Base-by-base conservation (phyloP, 2,888 invertebrate species). In the Dicyrtomina minuta region DNA sequence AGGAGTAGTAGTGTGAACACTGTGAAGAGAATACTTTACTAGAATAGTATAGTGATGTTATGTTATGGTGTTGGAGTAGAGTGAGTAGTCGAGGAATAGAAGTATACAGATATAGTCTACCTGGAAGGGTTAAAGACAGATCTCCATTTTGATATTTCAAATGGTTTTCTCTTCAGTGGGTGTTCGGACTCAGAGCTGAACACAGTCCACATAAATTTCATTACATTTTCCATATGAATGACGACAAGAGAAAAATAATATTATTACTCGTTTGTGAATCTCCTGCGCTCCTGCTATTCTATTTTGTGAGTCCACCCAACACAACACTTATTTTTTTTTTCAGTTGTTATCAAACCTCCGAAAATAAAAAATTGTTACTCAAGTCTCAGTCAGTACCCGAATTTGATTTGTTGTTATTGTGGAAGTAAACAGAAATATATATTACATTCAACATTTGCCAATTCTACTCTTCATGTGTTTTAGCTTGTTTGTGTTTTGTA, bases 101-200 rank as follows among this genome's bases (percentile, higher is more conserved):
- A 5, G 4, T 12, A 3, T 46, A 12, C 10, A 46, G 5, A 6
- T 6, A 20, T 6, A 46, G n/a, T 46, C 46, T 46, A 46, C 10
- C n/a, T 46, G 46, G 46, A n/a, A 17, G n/a, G 46, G 46, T 17
- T 59, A 24, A 26, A 15, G 39, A 46, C 26, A 64, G 64, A 64
- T 64, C 64, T 64, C 64, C 64, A 64, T 64, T 64, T 64, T 64
- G 64, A 64, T 64, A 51, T 51, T 49, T 51, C 51, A 22, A 33
- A 46, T 64, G 33, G 49, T 64, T 33, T 61, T 41, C 26, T 44
- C 24, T 27, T 64, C 49, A 61, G 64, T 64, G 64, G 64, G 64
- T 64, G 64, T 64, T 51, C 22, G 39, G 51, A 51, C 58, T 13
- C 27, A 39, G 58, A 39, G 58, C 22, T 20, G 58, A 51, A 17